phyloP scores from a whole-genome alignment of 2,113 vertebrate species.

The Eulemur rufifrons region DNA sequence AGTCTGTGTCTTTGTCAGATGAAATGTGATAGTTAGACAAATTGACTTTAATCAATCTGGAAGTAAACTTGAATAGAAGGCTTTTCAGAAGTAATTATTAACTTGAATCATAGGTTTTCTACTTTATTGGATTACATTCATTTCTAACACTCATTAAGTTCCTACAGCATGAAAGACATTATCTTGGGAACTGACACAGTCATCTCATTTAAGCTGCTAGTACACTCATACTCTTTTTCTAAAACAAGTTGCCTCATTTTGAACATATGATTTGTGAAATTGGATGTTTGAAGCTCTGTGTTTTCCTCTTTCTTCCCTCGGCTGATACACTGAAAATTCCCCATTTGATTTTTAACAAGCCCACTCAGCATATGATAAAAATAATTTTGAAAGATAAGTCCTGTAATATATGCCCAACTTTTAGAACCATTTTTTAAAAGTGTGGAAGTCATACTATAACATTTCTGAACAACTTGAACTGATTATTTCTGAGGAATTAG shows the following conservation, averaged over 20 bases:
- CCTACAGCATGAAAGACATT: not conserved
- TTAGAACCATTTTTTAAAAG: not conserved
- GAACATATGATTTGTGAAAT: conserved; percentile 6
- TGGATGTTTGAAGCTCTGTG: not conserved
- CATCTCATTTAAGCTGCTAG: not conserved
- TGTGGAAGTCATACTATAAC: not conserved
- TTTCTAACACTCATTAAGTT: conserved; percentile 37
- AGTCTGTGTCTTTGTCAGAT: not conserved
- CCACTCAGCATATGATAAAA: conserved; percentile 34
- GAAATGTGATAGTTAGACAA: not conserved
- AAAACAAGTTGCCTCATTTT: not conserved
- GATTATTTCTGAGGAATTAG: conserved; percentile 7
- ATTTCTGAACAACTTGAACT: conserved; percentile 15
- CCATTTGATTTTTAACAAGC: conserved; percentile 34
- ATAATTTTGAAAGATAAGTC: conserved; percentile 20
- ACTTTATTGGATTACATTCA: not conserved
- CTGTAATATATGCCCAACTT: not conserved
- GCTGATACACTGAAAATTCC: conserved; percentile 1
- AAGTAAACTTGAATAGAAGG: not conserved
- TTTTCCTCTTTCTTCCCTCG: not conserved
- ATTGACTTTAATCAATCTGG: conserved; percentile 13
- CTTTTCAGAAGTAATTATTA: conserved; percentile 38
- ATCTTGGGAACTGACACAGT: not conserved
- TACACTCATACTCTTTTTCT: not conserved
- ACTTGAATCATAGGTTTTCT: not conserved